Evolutionary conservation across 2,113 vertebrate species (phyloP).

Genomic region (Paramisgurnus dabryanus): DNA sequence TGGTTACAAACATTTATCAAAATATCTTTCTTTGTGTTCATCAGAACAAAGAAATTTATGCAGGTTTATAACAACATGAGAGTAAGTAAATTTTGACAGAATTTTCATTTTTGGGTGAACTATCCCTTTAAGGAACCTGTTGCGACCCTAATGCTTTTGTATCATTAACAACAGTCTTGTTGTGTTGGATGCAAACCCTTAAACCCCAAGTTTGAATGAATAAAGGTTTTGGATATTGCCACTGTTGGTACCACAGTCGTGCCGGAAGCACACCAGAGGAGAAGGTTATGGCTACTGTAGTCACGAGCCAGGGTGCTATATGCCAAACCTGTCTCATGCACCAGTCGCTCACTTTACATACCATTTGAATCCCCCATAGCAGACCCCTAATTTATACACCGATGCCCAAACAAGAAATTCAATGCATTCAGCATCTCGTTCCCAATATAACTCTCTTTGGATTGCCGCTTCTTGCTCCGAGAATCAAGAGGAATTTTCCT

Average conservation of each 20-base stretch:
- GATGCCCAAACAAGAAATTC: neutral
- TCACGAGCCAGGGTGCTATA: constrained; percentile 64
- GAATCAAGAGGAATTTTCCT: constrained; percentile 62
- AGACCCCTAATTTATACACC: neutral
- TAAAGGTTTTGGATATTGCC: neutral
- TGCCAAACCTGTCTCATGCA: constrained; percentile 54
- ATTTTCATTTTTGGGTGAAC: too few species aligned
- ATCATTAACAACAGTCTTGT: neutral
- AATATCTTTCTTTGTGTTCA: too few species aligned
- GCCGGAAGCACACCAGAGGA: constrained; percentile 51
- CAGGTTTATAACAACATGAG: too few species aligned
- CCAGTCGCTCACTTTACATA: too few species aligned
- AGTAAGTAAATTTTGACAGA: too few species aligned
- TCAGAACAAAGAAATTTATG: too few species aligned
- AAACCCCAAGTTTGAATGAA: too few species aligned
- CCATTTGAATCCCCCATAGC: too few species aligned
- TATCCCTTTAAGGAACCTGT: neutral
- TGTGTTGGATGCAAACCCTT: neutral
- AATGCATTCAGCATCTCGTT: neutral
- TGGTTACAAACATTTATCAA: too few species aligned
- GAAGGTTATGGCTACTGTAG: constrained; percentile 61
- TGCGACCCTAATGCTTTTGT: neutral
- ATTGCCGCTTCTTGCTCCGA: constrained; percentile 24
- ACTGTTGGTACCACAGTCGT: constrained; percentile 59
- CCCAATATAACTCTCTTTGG: constrained; percentile 2